These are phyloP conservation scores for Trachythela sp. DNA, from an alignment of 64 coral and sea anemone species.

Conservation along the genomic window DNA sequence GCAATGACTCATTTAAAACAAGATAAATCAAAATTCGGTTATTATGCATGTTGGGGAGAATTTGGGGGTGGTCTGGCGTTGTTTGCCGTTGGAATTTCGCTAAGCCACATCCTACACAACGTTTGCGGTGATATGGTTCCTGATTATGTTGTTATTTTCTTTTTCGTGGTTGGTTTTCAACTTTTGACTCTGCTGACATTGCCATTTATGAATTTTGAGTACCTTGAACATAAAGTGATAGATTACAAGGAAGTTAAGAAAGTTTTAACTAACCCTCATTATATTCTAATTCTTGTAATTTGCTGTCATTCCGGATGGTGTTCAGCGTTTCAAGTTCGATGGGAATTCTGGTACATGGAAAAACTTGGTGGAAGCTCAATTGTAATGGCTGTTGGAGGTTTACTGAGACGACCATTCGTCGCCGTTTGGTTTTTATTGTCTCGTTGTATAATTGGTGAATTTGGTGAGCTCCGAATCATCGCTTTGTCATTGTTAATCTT, in stretches of 20 bases:
- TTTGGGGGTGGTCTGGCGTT: background rate
- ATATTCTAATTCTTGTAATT: background rate
- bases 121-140: background rate
- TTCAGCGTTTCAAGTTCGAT: background rate
- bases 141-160: background rate
- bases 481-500: background rate
- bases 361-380: background rate
- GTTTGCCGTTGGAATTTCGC: background rate
- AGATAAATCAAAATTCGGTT: background rate
- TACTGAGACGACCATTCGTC: background rate
- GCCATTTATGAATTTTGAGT: background rate
- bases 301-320: background rate
- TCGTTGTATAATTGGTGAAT: background rate
- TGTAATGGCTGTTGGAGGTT: background rate
- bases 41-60: constrained; percentile 1
- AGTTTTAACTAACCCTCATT: background rate
- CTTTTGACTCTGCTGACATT: background rate
- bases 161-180: background rate
- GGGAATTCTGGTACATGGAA: background rate
- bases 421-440: background rate
- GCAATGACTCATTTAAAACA: background rate
- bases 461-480: background rate
- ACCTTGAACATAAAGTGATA: background rate
- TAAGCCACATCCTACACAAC: background rate
- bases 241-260: background rate